Evolutionary conservation across 2,888 invertebrate species (phyloP), one percentile per base, ranked within the genome.

Genomic region (Rhaphigaster nebulosa): DNA sequence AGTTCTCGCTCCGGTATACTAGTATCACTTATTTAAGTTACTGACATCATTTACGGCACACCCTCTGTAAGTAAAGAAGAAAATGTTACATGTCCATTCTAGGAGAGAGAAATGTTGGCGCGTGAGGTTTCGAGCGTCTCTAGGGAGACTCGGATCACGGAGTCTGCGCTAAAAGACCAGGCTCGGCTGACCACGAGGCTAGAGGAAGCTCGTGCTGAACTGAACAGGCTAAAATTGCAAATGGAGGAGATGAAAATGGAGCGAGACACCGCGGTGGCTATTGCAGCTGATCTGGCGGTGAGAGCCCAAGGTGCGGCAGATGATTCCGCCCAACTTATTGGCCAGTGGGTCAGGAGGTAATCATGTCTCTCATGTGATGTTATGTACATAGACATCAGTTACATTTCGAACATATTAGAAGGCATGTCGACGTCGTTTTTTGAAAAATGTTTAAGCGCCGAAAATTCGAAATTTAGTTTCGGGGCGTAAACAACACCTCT

Each of bases 291-390:
- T n/a, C 84, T 90, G 1, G 84, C 90, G 12, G 80, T 54, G 23
- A 84, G 90, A 60, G 60, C 65, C 0, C 80, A 87, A 18, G 90
- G 90, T 18, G 84, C 65, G 15, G 54, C 90, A 8, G 84, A 54
- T 10, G 90, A 90, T 15, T 56, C 80, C 10, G 41, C 90, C 1
- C 56, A 50, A 45, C 38, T 87, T 3, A 84, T 84, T 41, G 56
- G 90, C n/a, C 50, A 90, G 4, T 90, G 52, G 38, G 56, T 90
- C n/a, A 84, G 54, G 34, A 90, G 90, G 90, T 80, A 80, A 76
- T 34, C 20, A 29, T 60, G n/a, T 38, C 4, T 4, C 45, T 45
- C 45, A 6, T 45, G 10, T n/a, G 45, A 45, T 4, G 45, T 45
- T 45, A 45, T 45, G 6, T 45, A 4, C 45, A 45, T 6, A 45